Conservation (phyloP, 2,888 invertebrate species). For the Barypeithes pellucidus region DNA sequence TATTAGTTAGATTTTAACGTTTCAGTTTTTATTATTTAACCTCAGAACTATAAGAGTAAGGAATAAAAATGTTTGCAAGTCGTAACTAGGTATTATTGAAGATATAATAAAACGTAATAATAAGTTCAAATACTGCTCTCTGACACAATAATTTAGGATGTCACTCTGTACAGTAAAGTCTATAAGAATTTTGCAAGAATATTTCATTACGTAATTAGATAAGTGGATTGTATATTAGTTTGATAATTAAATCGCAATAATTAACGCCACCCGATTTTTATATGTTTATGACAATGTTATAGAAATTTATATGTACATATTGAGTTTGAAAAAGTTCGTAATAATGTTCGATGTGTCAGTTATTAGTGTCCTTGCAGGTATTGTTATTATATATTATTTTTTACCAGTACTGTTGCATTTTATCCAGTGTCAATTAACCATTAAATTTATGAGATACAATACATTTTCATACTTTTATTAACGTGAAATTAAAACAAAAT, state of each 20-base stretch:
- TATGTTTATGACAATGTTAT: not conserved
- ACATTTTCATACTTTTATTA: no score
- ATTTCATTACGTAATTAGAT: slow-evolving; percentile 3
- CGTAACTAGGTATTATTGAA: no score
- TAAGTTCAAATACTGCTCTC: no score
- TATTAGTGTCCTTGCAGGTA: not conserved
- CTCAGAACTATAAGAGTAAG: no score
- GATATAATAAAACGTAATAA: no score
- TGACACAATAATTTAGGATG: not conserved
- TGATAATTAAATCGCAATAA: not conserved
- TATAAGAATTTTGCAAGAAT: not conserved
- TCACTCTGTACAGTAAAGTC: not conserved
- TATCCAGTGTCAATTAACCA: no score
- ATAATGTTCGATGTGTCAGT: not conserved
- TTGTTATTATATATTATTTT: not conserved
- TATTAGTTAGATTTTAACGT: no score
- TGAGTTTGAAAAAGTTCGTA: not conserved
- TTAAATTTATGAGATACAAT: no score
- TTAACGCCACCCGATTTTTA: not conserved
- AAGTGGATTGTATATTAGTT: not conserved
- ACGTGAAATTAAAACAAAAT: no score
- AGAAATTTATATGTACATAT: not conserved
- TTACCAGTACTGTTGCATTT: no score
- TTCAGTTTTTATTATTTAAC: no score
- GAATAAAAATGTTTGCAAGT: no score